These are phyloP conservation scores for Pelodiscus sinensis DNA, from an alignment of 2,113 vertebrate genomes.

Conservation along the genomic window DNA sequence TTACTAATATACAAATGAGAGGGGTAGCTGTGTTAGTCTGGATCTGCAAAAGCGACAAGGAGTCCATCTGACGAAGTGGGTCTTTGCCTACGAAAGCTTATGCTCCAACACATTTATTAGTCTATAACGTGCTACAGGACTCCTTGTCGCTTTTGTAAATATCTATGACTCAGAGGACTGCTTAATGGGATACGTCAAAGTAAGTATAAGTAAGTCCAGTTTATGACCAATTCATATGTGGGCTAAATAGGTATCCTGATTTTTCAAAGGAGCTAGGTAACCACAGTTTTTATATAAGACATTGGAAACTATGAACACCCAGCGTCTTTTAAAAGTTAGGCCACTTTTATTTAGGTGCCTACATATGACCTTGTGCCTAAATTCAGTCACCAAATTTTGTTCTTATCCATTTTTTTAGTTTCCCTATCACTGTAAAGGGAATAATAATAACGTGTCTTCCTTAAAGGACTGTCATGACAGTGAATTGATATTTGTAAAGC, in stretches of 20 bases:
- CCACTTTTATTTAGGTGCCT: neutral
- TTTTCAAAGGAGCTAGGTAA: neutral
- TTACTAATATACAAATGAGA: too few species aligned
- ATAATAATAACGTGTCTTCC: neutral
- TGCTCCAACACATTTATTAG: too few species aligned
- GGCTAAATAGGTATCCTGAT: conserved; percentile 30
- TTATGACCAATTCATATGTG: conserved; percentile 41
- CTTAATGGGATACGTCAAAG: neutral
- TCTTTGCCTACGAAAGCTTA: too few species aligned
- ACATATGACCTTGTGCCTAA: neutral
- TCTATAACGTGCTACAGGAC: too few species aligned
- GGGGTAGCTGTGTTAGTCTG: too few species aligned
- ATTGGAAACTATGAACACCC: conserved; percentile 5
- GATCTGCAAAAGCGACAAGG: too few species aligned
- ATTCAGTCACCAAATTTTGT: neutral
- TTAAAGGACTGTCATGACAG: neutral
- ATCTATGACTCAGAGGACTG: conserved; percentile 7
- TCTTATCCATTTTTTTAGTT: neutral
- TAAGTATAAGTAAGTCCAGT: neutral
- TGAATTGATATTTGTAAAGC: neutral
- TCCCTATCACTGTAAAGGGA: neutral
- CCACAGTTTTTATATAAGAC: neutral
- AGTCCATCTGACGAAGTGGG: too few species aligned
- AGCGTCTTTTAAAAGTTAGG: neutral
- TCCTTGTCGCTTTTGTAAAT: neutral